phyloP scores from a whole-genome alignment of 1,140 invertebrate genomes.

The Drosophila athabasca region DNA sequence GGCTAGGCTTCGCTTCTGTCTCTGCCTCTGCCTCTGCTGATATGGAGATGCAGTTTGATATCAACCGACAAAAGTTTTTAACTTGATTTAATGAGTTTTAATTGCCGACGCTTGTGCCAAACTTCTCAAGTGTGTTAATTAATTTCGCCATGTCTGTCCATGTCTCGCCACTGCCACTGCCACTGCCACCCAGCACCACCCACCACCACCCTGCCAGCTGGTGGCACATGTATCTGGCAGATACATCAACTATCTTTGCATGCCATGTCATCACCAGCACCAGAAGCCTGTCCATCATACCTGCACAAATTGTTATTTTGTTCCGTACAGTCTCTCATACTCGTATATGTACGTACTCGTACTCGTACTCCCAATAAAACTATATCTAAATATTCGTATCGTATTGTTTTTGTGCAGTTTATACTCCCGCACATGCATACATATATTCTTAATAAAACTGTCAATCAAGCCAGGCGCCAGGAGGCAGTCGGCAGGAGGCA shows the following conservation, averaged over 20 bases:
- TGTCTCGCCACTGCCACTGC: not conserved
- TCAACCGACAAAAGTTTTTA: constrained; percentile 66
- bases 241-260: constrained; percentile 56
- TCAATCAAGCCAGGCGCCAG: constrained; percentile 52
- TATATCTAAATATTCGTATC: constrained; percentile 6
- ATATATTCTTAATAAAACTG: constrained; percentile 69
- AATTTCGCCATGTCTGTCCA: constrained; percentile 44
- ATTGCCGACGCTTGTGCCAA: constrained; percentile 66
- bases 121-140: constrained; percentile 74
- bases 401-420: constrained; percentile 13
- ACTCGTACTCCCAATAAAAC: not conserved
- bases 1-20: constrained; percentile 17
- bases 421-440: constrained; percentile 6
- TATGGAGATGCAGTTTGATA: constrained; percentile 33
- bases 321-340: constrained; percentile 7
- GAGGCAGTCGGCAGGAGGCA: not conserved
- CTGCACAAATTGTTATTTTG: constrained; percentile 46
- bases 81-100: constrained; percentile 81
- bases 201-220: not conserved
- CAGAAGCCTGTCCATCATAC: constrained; percentile 46
- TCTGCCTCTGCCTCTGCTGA: not conserved
- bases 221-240: constrained; percentile 43
- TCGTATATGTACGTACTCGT: too few species aligned
- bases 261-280: constrained; percentile 43
- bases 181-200: constrained; percentile 12